phyloP scores from a whole-genome alignment of 2,113 vertebrate genomes.

The crab-eating macaque (Macaca fascicularis) region DNA sequence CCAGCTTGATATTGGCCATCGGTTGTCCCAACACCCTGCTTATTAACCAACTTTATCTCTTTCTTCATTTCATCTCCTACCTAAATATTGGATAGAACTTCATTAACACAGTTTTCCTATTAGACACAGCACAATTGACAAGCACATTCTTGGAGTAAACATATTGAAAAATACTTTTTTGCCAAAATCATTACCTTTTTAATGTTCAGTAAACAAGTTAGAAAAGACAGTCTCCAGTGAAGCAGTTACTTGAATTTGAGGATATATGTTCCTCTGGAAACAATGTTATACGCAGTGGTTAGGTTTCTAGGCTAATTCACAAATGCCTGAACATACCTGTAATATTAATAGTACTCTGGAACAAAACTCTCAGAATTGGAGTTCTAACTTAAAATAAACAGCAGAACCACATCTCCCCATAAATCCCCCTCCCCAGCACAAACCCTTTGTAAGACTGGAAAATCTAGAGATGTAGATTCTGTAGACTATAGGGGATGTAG shows the following conservation, averaged over 20 bases:
- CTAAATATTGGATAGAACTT: background rate
- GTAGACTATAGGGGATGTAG: background rate
- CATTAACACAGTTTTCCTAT: background rate
- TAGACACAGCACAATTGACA: background rate
- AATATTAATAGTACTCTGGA: background rate
- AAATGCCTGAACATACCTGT: background rate
- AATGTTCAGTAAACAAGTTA: background rate
- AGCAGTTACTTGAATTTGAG: background rate
- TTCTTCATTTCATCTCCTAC: background rate
- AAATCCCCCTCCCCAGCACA: background rate
- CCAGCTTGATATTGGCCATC: background rate
- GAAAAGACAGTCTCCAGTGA: background rate
- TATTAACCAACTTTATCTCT: background rate
- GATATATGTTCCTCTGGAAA: slow-evolving; percentile 16
- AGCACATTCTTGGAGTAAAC: background rate
- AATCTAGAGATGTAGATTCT: background rate
- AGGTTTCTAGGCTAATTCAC: background rate
- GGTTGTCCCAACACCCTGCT: background rate
- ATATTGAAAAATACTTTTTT: background rate
- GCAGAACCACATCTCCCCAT: background rate
- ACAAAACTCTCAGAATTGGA: background rate
- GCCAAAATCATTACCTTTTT: background rate
- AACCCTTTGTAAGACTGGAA: background rate
- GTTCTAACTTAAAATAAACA: background rate
- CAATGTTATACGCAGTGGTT: background rate